A percentile compares a stretch with the other conserved stretches of the same genome.
These are phyloP conservation scores for Diploscapter pachys DNA, from an alignment of 1,140 invertebrate species.

Conservation along the genomic window DNA sequence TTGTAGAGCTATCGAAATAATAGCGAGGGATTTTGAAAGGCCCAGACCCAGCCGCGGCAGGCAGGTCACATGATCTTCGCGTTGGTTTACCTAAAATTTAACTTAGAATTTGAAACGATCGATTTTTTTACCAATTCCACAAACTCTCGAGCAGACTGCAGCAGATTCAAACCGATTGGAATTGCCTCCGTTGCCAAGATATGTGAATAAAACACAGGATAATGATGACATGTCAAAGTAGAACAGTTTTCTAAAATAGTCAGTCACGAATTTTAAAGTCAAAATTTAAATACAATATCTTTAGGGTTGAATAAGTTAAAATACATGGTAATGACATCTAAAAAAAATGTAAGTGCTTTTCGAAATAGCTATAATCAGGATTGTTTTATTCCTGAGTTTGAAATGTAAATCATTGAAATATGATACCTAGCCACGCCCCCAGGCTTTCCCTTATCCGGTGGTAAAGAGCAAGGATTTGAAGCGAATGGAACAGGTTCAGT, in stretches of 20 bases:
- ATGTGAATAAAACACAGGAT: constrained; percentile 71
- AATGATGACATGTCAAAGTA: constrained; percentile 71
- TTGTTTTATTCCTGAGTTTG: not conserved
- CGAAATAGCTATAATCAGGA: no score
- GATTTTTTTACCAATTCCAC: constrained; percentile 22
- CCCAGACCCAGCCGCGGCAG: constrained; percentile 18
- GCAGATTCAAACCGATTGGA: constrained; percentile 72
- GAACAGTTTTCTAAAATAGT: constrained; percentile 6
- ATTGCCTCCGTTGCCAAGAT: constrained; percentile 77
- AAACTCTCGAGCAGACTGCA: constrained; percentile 22
- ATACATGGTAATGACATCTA: not conserved
- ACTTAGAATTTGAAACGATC: not conserved
- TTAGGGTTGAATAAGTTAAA: not conserved
- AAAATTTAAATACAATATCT: constrained; percentile 4
- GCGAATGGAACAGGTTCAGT: constrained; percentile 8
- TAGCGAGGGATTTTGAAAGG: constrained; percentile 36
- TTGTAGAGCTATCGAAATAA: constrained; percentile 37
- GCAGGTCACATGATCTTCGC: constrained; percentile 19
- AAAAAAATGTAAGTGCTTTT: no score
- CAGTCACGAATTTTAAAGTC: not conserved
- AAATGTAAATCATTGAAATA: constrained; percentile 4
- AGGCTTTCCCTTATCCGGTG: constrained; percentile 31
- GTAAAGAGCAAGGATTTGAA: constrained; percentile 28
- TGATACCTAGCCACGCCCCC: constrained; percentile 11
- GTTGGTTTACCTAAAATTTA: constrained; percentile 28